phyloP scores from a whole-genome alignment of 2,113 vertebrate species.

The Electrona antarctica region DNA sequence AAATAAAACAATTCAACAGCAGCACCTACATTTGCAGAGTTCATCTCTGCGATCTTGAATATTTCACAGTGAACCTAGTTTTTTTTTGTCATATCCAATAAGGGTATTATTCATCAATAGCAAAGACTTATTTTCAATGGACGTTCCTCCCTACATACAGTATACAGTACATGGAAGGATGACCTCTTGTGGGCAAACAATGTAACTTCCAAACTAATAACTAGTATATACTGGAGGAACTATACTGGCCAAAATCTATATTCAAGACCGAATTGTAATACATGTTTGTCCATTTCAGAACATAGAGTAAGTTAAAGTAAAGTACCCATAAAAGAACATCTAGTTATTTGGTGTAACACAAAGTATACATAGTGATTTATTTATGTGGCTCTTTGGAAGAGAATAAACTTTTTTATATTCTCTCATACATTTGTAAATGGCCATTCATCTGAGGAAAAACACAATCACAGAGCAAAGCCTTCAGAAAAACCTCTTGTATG shows the following conservation, averaged over 20 bases:
- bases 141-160: background rate
- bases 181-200: conserved; percentile 63
- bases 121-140: conserved; percentile 12
- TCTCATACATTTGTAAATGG: conserved; percentile 15
- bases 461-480: conserved; percentile 21
- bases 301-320: background rate
- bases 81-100: conserved; percentile 35
- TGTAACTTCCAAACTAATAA: conserved; percentile 19
- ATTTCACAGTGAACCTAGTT: conserved; percentile 17
- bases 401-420: background rate
- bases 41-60: background rate
- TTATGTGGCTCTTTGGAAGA: background rate
- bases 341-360: background rate
- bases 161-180: conserved; percentile 11
- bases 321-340: background rate
- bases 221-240: too few species aligned
- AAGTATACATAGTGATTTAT: background rate
- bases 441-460: background rate
- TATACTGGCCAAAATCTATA: background rate
- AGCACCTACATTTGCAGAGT: conserved; percentile 21
- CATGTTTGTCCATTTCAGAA: conserved; percentile 13
- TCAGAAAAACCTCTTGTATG: background rate
- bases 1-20: conserved; percentile 24
- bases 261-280: background rate
- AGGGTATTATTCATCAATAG: conserved; percentile 21